Evolutionary conservation across 1,140 invertebrate species (phyloP), one percentile per base, ranked within the genome.

Genomic region (Saxidomus purpurata): DNA sequence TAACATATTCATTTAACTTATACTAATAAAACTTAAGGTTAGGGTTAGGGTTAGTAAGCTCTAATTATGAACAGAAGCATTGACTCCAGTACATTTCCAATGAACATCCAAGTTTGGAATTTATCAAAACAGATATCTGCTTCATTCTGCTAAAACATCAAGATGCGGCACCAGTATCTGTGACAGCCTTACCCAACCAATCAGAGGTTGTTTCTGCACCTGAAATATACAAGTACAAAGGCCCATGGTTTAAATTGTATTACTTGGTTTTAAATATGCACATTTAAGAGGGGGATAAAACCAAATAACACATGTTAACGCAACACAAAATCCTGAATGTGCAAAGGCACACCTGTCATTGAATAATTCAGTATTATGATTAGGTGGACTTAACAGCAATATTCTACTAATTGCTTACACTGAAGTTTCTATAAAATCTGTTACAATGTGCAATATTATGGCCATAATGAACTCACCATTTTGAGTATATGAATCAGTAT

Each of bases 401-500:
- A 47, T 17, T 47, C 43, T 47, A 9, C 43, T 47, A 9, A 17
- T 17, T 47, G 17, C 8, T 47, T n/a, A n/a, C n/a, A n/a, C n/a
- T n/a, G n/a, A n/a, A n/a, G n/a, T n/a, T n/a, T n/a, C n/a, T n/a
- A n/a, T n/a, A n/a, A n/a, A n/a, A n/a, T n/a, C n/a, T n/a, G n/a
- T n/a, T n/a, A n/a, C n/a, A n/a, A n/a, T n/a, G n/a, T n/a, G n/a
- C n/a, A n/a, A n/a, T n/a, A n/a, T n/a, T n/a, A n/a, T n/a, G n/a
- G n/a, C n/a, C n/a, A n/a, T n/a, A n/a, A n/a, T n/a, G n/a, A n/a
- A n/a, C 67, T 71, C 22, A 71, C 67, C 67, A 71, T 36, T 71
- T 38, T 71, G 67, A 71, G 36, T 76, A 76, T 31, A 31, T 76
- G 71, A 6, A 49, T 76, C 76, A 59, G 43, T 79, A n/a, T 79